Percentiles rank a stretch among this genome's conserved stretches.
Evolutionary conservation across 2,797 vertebrate genomes (phyloP).

Genomic region (Dicrostonyx torquatus): DNA sequence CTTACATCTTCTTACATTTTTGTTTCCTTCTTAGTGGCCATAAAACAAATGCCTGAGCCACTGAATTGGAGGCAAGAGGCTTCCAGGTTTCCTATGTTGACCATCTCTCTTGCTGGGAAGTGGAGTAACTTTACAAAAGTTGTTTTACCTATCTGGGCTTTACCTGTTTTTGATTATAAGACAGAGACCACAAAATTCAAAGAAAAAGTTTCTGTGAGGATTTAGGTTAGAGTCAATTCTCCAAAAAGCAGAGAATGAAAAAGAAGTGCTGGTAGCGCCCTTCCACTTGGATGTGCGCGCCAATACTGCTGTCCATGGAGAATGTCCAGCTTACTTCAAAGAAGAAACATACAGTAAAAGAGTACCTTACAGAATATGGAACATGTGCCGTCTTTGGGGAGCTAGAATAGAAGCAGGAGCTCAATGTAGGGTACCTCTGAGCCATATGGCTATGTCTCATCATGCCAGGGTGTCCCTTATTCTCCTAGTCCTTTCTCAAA

Average conservation of each 20-base stretch:
- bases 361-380: background rate
- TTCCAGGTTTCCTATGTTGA: background rate
- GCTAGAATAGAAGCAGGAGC: background rate
- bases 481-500: background rate
- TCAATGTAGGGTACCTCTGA: background rate
- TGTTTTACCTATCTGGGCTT: constrained; percentile 4
- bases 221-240: background rate
- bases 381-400: background rate
- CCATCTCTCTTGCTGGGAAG: background rate
- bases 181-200: constrained; percentile 14
- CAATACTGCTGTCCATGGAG: background rate
- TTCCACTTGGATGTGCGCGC: background rate
- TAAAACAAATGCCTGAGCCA: background rate
- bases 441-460: background rate
- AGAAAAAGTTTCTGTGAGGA: background rate
- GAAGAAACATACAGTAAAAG: background rate
- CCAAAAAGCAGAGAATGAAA: background rate
- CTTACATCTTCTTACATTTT: background rate
- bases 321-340: background rate
- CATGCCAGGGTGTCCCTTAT: background rate
- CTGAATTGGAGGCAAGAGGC: background rate
- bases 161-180: constrained; percentile 24
- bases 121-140: background rate
- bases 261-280: background rate
- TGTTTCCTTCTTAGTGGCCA: background rate